Evolutionary conservation across 2,888 invertebrate species (phyloP).

Genomic region (Myopa testacea): DNA sequence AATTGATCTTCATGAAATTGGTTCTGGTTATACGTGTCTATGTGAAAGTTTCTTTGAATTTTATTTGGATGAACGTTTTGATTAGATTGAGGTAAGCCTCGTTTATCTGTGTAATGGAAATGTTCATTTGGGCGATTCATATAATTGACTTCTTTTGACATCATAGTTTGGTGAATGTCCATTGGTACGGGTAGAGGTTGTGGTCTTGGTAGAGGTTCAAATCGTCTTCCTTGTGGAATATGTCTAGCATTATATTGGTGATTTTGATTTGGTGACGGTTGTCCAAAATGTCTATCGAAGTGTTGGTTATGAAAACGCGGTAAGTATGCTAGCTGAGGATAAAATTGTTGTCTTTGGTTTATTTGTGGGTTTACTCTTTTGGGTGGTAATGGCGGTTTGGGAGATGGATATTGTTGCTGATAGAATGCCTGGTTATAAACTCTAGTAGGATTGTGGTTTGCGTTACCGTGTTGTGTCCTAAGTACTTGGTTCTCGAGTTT

Average conservation of each 20-base stretch:
- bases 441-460: neutral
- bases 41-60: neutral
- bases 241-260: neutral
- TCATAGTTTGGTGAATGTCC: slow-evolving; percentile 38
- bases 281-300: neutral
- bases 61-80: neutral
- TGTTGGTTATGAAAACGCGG: neutral
- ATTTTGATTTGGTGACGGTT: neutral
- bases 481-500: slow-evolving; percentile 8
- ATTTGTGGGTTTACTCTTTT: neutral
- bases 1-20: neutral
- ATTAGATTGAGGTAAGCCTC: neutral
- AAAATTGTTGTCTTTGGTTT: neutral
- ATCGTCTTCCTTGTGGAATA: neutral
- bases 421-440: neutral
- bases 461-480: slow-evolving; percentile 4
- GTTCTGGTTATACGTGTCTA: neutral
- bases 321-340: neutral
- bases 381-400: neutral
- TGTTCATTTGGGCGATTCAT: neutral
- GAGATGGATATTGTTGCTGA: neutral
- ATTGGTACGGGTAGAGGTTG: slow-evolving; percentile 39
- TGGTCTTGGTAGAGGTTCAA: slow-evolving; percentile 23
- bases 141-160: slow-evolving; percentile 8
- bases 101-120: neutral